phyloP scores from a whole-genome alignment of 2,113 vertebrate species.

The Chauna torquata region DNA sequence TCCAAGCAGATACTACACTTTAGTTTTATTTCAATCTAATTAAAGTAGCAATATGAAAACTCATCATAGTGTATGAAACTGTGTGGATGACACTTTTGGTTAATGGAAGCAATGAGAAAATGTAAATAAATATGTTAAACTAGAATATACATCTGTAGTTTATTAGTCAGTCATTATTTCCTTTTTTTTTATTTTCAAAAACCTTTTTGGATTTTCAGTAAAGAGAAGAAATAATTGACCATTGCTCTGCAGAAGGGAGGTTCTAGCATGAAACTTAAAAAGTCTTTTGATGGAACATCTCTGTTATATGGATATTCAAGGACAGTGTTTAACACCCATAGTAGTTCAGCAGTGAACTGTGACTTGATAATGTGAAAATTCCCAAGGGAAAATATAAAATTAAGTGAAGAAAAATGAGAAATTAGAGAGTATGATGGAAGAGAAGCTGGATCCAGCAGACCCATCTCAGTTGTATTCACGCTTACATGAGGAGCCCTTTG shows the following conservation, averaged over 20 bases:
- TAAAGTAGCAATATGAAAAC: not conserved
- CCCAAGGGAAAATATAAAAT: not conserved
- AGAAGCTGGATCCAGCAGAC: not conserved
- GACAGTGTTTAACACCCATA: not conserved
- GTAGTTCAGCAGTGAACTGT: not conserved
- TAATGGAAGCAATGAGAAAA: not conserved
- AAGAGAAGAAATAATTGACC: not conserved
- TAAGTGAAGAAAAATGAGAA: not conserved
- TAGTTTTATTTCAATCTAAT: not conserved
- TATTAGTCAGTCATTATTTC: not conserved
- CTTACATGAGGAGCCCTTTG: accelerated
- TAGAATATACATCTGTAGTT: not conserved
- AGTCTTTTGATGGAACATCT: not conserved
- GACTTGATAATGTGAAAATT: not conserved
- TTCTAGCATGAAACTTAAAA: not conserved
- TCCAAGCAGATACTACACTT: not conserved
- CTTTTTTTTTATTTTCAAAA: not conserved
- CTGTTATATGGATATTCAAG: not conserved
- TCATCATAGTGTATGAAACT: not conserved
- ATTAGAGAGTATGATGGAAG: not conserved
- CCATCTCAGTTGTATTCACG: no score
- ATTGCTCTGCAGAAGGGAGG: not conserved
- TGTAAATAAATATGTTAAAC: not conserved
- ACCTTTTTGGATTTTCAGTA: not conserved
- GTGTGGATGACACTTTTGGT: not conserved